Evolutionary conservation across 2,113 vertebrate species (phyloP), one percentile per base, ranked within the genome.

Genomic region (Podarcis raffonei): DNA sequence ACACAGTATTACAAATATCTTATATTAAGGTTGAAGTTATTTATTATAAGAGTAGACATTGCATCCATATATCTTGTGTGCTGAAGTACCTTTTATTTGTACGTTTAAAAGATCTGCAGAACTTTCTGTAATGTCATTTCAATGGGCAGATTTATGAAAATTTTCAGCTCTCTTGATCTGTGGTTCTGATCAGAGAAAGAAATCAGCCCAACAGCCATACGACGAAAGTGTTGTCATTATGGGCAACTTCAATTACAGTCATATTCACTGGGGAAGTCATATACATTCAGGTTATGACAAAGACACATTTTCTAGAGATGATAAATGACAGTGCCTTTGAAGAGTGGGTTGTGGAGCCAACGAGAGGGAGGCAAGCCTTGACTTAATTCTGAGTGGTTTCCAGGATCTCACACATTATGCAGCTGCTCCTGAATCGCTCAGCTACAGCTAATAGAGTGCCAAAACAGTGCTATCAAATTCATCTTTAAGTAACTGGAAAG

Each of bases 401-500:
- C 39, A 71, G 81, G 27, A 20, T n/a, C 39, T 71, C 66, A 39
- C 22, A 30, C 22, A 20, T n/a, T 42, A 68, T 20, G 20, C 75
- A 78, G 78, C 48, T 78, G 75, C 27, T 23, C 57, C 9, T 42
- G 27, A 86, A 86, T 23, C 15, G 11, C 30, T 65, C 7, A 37
- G 84, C 6, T 77, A 65, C 35, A 77, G 59, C 3, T 57, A 62
- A 77, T 27, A 69, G 20, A 35, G 32, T 65, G 59, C 59, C 20
- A 82, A 37, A 20, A 12, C 25, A 65, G 12, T 11, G n/a, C n/a
- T 32, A 59, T 75, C 48, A 59, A 74, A 85, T 74, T 72, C 42
- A 84, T 13, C 48, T 35, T 25, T 32, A 85, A 74, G n/a, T 74
- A 85, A 85, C 48, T 86, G 75, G 84, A 78, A 78, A 66, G 15